phyloP scores from a whole-genome alignment of 1,140 invertebrate genomes.

The Melipona quadrifasciata region DNA sequence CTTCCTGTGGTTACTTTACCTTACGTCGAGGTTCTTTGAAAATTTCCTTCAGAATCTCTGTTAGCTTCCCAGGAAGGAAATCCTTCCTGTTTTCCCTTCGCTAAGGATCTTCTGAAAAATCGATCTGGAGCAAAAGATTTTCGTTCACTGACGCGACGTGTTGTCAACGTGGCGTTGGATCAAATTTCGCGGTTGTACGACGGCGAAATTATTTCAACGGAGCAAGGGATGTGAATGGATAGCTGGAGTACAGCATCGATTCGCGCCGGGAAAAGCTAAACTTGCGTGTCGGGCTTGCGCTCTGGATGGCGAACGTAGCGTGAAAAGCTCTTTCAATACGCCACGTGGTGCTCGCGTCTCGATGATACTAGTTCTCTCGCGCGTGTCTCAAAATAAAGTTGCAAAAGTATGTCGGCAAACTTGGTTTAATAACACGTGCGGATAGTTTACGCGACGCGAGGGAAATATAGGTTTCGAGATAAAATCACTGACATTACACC shows the following conservation, averaged over 20 bases:
- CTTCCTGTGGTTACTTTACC: neutral
- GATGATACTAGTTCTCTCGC: neutral
- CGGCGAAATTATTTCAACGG: constrained; percentile 32
- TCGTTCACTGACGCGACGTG: neutral
- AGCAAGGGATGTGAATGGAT: constrained; percentile 59
- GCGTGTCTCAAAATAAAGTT: neutral
- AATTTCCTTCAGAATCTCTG: neutral
- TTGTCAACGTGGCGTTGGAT: neutral
- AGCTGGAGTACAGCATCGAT: constrained; percentile 72
- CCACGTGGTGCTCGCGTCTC: constrained; percentile 56
- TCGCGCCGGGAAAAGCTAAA: constrained; percentile 58
- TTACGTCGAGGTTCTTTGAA: too few species aligned
- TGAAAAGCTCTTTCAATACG: constrained; percentile 60
- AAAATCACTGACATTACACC: neutral
- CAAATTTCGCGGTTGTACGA: neutral
- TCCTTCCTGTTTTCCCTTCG: neutral
- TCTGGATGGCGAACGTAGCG: constrained; percentile 38
- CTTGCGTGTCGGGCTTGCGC: constrained; percentile 69
- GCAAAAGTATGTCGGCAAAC: neutral
- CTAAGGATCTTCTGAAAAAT: neutral
- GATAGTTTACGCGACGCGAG: neutral
- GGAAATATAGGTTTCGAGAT: neutral
- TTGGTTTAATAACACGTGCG: neutral
- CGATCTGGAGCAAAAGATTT: neutral
- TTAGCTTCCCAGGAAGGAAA: neutral